phyloP scores from a whole-genome alignment of 2,113 vertebrate species.

The Myrmophylax atrothorax region DNA sequence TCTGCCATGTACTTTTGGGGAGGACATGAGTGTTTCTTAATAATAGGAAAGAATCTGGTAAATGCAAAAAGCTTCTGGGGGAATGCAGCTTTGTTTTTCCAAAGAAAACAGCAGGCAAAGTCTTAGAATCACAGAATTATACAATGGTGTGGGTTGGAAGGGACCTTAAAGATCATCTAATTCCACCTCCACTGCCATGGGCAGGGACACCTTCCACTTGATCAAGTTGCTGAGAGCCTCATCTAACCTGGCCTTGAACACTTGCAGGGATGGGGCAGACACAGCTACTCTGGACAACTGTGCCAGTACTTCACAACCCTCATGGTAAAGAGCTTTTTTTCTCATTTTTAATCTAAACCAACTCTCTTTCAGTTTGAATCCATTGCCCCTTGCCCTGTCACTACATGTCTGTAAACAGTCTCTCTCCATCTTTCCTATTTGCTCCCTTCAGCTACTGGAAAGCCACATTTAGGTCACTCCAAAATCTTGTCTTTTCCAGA shows the following conservation, averaged over 20 bases:
- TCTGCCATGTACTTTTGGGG: neutral
- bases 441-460: neutral
- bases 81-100: neutral
- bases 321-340: neutral
- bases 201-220: neutral
- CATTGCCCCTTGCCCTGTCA: neutral
- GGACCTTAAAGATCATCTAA: neutral
- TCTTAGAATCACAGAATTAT: neutral
- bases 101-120: neutral
- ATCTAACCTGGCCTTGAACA: neutral
- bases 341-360: accelerated
- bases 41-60: neutral
- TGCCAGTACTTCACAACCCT: neutral
- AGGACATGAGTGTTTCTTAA: neutral
- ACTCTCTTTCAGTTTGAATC: neutral
- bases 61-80: neutral
- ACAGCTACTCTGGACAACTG: neutral
- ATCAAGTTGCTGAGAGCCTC: neutral
- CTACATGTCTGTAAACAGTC: neutral
- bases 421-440: neutral
- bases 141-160: neutral
- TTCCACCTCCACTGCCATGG: neutral
- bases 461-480: neutral
- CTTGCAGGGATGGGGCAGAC: neutral
- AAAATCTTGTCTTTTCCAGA: neutral